Percentiles rank a stretch among this genome's conserved stretches.
phyloP scores from a whole-genome alignment of 2,797 vertebrate species.

The Chelmon rostratus region DNA sequence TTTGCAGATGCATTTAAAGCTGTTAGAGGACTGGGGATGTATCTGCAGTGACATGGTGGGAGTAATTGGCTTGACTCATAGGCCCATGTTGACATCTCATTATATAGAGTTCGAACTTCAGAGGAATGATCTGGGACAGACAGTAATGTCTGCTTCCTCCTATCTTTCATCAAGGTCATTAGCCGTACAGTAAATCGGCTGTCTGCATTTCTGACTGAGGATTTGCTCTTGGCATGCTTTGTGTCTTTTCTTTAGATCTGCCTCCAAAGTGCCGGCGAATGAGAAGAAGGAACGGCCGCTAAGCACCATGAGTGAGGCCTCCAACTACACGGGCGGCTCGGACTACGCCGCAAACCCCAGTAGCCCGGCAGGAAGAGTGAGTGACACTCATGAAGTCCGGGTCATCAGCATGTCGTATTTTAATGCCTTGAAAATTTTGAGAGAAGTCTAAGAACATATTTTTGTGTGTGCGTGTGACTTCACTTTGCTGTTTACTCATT shows the following conservation, averaged over 20 bases:
- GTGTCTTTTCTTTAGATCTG: slow-evolving; percentile 87
- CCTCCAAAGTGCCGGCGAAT: slow-evolving; percentile 89
- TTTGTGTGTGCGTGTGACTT: not conserved
- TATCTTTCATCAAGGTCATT: slow-evolving; percentile 40
- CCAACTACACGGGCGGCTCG: slow-evolving; percentile 90
- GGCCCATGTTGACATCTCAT: slow-evolving; percentile 73
- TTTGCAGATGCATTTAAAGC: slow-evolving; percentile 63
- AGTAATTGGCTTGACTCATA: slow-evolving; percentile 76
- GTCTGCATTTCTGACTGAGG: slow-evolving; percentile 43
- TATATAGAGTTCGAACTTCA: slow-evolving; percentile 61
- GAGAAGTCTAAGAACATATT: not conserved
- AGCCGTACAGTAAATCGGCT: slow-evolving; percentile 17
- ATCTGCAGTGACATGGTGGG: slow-evolving; percentile 67
- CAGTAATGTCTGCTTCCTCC: slow-evolving; percentile 34
- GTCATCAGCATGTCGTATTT: slow-evolving; percentile 3
- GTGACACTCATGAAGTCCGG: slow-evolving; percentile 54
- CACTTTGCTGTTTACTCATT: slow-evolving; percentile 32
- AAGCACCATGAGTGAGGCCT: slow-evolving; percentile 93
- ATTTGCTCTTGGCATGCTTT: slow-evolving; percentile 38
- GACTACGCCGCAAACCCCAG: slow-evolving; percentile 87
- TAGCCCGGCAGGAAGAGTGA: slow-evolving; percentile 94
- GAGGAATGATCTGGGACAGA: slow-evolving; percentile 47
- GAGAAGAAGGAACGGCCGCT: slow-evolving; percentile 93
- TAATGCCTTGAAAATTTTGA: not conserved
- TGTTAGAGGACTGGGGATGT: slow-evolving; percentile 53